Evolutionary conservation across 2,888 invertebrate species (phyloP), one percentile per base, ranked within the genome.

Genomic region (Rutpela maculata): DNA sequence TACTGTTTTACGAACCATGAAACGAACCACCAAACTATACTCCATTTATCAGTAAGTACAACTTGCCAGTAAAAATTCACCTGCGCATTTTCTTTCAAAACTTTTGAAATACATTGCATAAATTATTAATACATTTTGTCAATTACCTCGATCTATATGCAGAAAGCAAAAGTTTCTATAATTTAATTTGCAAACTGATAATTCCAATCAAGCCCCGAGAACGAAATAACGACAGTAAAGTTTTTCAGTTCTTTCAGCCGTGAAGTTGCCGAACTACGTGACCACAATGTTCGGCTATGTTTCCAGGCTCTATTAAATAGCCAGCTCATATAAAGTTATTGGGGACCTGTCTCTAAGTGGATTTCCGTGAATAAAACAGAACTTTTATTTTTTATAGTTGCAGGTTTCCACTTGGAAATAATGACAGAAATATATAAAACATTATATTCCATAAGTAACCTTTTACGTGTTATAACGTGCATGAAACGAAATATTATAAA

Each of bases 201-300:
- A 63, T 72, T 72, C 72, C 43, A 55, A 72, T 72, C 72, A 63
- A 72, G 72, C 55, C 31, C 17, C 55, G 55, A 50, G 63, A 63
- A 22, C 62, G 55, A 63, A 72, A 72, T 43, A 62, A 50, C 62
- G 63, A 38, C 38, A 63, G 55, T 19, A 72, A 72, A 72, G 62
- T 72, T 72, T 72, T 60, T 31, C 62, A 35, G 72, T 55, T 38
- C 63, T n/a, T 19, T 55, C 63, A 55, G 50, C 63, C 55, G 55
- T 72, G 72, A 72, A 72, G 72, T 72, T 72, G 63, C 31, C 31
- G 55, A 72, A 72, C 63, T 72, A 72, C 72, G 72, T 72, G 72
- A 72, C 72, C 72, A 63, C 72, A 72, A 72, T 72, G 50, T 35
- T 18, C 38, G 55, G 63, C 19, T 31, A 38, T 55, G 63, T 62